Conservation (phyloP, 2,113 vertebrate genomes). For the Trogon melanurus region DNA sequence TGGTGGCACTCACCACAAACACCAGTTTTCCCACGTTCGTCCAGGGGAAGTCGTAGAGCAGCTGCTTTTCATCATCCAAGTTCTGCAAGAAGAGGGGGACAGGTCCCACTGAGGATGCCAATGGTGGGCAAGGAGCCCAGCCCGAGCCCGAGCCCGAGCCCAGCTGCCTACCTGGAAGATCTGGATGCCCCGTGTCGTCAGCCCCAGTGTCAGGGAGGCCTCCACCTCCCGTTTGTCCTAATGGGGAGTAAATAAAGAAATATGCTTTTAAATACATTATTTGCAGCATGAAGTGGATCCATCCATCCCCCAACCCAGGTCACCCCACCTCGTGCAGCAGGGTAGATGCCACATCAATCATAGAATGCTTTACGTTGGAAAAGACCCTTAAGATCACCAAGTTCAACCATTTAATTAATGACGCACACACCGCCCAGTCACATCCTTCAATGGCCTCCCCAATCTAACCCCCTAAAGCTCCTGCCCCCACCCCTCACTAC, state of each 20-base stretch:
- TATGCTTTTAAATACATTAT: background rate
- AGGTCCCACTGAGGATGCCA: background rate
- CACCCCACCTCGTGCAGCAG: background rate
- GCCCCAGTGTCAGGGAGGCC: slow-evolving; percentile 89
- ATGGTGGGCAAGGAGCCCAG: background rate
- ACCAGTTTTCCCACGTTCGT: slow-evolving; percentile 97
- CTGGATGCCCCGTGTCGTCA: slow-evolving; percentile 97
- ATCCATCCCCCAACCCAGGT: background rate
- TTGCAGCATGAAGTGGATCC: background rate
- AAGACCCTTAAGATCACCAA: background rate
- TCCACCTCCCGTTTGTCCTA: slow-evolving; percentile 98
- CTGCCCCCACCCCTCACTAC: too few species aligned
- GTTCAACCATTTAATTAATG: background rate
- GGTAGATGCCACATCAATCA: background rate
- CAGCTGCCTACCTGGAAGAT: slow-evolving; percentile 89
- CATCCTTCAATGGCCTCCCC: background rate
- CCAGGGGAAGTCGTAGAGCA: slow-evolving; percentile 97
- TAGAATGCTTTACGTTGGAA: background rate
- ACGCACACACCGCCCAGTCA: fast-evolving
- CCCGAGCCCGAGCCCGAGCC: fast-evolving
- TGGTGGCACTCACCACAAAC: slow-evolving; percentile 89
- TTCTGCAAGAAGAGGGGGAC: slow-evolving; percentile 78
- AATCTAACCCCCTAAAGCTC: background rate
- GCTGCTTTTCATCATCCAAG: slow-evolving; percentile 88
- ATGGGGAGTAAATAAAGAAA: background rate